phyloP scores from a whole-genome alignment of 2,888 invertebrate species.

The Willowsia nigromaculata region DNA sequence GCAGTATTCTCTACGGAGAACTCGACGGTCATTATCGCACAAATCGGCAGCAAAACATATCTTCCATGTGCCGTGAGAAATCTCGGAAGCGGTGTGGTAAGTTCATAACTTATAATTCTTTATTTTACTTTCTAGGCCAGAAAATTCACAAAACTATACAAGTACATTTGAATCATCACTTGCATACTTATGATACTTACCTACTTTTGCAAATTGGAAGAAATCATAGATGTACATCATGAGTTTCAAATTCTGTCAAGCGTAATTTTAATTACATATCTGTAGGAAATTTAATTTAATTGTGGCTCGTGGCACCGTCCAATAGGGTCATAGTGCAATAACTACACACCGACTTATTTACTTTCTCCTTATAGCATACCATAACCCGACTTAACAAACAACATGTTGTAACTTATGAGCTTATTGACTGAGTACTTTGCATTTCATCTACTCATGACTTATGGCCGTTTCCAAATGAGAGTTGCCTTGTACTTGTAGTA shows the following conservation, averaged over 20 bases:
- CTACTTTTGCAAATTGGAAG: background rate
- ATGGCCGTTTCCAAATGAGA: background rate
- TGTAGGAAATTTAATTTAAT: slow-evolving; percentile 21
- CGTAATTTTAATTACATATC: slow-evolving; percentile 37
- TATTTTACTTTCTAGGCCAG: background rate
- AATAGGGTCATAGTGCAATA: background rate
- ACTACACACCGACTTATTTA: background rate
- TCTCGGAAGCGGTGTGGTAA: slow-evolving; percentile 92
- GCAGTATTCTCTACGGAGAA: slow-evolving; percentile 88
- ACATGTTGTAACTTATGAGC: background rate
- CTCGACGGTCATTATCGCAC: slow-evolving; percentile 89
- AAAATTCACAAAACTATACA: background rate
- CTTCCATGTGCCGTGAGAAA: slow-evolving; percentile 92
- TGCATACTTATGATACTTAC: background rate
- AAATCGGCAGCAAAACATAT: slow-evolving; percentile 89
- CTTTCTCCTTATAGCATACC: background rate
- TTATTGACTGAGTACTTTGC: slow-evolving; percentile 12
- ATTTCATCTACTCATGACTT: background rate
- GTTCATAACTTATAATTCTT: slow-evolving; percentile 80
- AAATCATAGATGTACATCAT: background rate
- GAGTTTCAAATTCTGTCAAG: slow-evolving; percentile 13
- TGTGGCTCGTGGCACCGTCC: slow-evolving; percentile 17
- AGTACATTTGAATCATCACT: no score
- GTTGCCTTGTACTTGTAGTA: background rate
- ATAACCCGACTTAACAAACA: background rate